Base-by-base conservation (phyloP, 2,888 invertebrate genomes). In the Cantharis nigra region DNA sequence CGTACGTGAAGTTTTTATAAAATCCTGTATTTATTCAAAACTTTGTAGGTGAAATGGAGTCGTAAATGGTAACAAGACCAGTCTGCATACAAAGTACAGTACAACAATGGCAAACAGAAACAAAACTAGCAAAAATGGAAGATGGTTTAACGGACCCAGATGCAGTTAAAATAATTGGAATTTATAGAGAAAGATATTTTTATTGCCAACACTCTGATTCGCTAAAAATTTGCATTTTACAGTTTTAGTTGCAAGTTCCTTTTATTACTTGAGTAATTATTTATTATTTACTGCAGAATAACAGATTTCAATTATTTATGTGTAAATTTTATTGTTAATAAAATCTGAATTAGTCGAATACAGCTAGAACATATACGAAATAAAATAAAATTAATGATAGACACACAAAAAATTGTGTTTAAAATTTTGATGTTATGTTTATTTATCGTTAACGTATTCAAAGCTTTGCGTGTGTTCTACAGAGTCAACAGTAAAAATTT, bases 381-480 rank as follows among this genome's bases (percentile, higher is more conserved):
- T 26, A 49, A 49, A 49, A 49, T 49, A 49, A 49, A 49, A 49
- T 49, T 49, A 49, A 49, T 49, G 49, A 49, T 49, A 49, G 49
- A 49, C 49, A 67, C 20, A 65, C 65, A 23, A 67, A 67, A 67
- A 23, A 13, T 23, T 23, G 65, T 18, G 65, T 63, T 70, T 74
- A 18, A 74, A 74, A 69, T 69, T 49, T 49, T 49, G 49, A 49
- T 49, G 49, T 49, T 49, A 49, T 49, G 49, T 49, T 49, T 49
- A 49, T 49, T 49, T 49, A 49, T 63, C 69, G 63, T 74, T 63
- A 65, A 69, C 67, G 20, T 73, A 73, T 73, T 73, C 73, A 69
- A 70, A 74, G 69, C 70, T 30, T 74, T 70, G 74, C 74, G 74
- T 74, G 74, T 63, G 64, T 26, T 63, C 18, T 63, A 16, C 74